Evolutionary conservation across 2,113 vertebrate species (phyloP), one percentile per base, ranked within the genome.

Genomic region (Hemicordylus capensis): DNA sequence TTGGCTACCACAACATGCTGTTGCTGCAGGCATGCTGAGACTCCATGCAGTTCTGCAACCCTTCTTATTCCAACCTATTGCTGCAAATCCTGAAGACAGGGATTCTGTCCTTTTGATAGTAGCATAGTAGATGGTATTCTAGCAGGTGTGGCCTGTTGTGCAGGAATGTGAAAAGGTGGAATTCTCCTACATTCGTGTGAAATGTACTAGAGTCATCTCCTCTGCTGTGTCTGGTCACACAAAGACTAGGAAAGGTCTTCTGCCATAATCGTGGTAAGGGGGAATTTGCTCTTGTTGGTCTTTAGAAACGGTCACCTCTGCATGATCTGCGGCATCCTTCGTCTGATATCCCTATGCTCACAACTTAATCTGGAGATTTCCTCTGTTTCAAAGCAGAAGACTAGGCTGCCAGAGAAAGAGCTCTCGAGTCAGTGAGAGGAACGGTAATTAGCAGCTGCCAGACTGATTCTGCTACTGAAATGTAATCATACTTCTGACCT

Each of bases 401-500:
- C 26, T 9, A 48, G 28, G 8, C 28, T 64, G 77, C 37, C 10
- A 28, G 4, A 28, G 26, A 31, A 3, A 44, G 37, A 78, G 4
- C 5, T 42, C 12, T 44, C 8, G 56, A 66, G 19, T 44, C 5
- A 46, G 42, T 5, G 39, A 3, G 64, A 58, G 64, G 48, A 56
- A 44, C 28, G 46, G 76, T 59, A 70, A 78, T 79, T 79, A 70
- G 42, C 9, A 70, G 54, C 28, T 46, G 54, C 19, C 39, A 78
- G 28, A 58, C 64, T 76, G 59, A 59, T 78, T 78, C 42, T 79
- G 31, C 42, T 28, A 42, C 61, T 78, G 79, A 70, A 78, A 69
- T 39, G 39, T 77, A 85, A 78, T 48, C 51, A 34, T 78, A 59
- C 83, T 70, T 69, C 67, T 70, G 39, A 78, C 28, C 51, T 70